Conservation (phyloP, 2,113 vertebrate species). For the Larimichthys crocea region DNA sequence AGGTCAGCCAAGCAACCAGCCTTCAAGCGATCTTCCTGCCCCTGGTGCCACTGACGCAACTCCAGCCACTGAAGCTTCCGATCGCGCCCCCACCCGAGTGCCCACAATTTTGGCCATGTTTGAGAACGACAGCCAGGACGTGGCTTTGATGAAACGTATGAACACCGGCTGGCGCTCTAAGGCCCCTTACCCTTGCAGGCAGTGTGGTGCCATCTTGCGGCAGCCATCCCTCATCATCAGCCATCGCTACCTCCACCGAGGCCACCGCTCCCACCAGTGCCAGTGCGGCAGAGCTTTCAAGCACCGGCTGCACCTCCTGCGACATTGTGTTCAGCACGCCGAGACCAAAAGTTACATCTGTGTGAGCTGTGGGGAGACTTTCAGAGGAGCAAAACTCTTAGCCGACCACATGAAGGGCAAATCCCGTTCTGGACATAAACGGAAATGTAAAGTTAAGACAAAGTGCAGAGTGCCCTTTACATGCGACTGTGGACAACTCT, state of each 20-base stretch:
- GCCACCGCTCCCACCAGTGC: constrained; percentile 77
- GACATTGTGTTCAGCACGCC: constrained; percentile 84
- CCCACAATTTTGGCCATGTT: constrained; percentile 74
- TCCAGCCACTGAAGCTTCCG: not conserved
- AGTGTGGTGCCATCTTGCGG: constrained; percentile 78
- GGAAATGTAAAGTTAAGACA: constrained; percentile 36
- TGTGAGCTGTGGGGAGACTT: constrained; percentile 77
- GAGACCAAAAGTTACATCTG: constrained; percentile 83
- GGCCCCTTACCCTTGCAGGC: constrained; percentile 73
- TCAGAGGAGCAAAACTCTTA: constrained; percentile 64
- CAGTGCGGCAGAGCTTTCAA: constrained; percentile 82
- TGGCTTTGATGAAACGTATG: constrained; percentile 64
- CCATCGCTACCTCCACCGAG: constrained; percentile 83
- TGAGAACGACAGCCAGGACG: constrained; percentile 68
- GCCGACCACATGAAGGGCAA: constrained; percentile 57
- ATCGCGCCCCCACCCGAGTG: not conserved
- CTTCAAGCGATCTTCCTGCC: not conserved
- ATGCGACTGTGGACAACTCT: constrained; percentile 82
- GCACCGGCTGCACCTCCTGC: constrained; percentile 81
- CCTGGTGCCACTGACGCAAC: not conserved
- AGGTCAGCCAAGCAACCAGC: not conserved
- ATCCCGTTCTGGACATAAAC: not conserved
- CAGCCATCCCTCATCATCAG: constrained; percentile 79
- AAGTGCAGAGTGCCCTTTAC: constrained; percentile 76
- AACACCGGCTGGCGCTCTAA: constrained; percentile 76